Base-by-base conservation (phyloP, 2,113 vertebrate genomes). In the Clarias macrocephalus region DNA sequence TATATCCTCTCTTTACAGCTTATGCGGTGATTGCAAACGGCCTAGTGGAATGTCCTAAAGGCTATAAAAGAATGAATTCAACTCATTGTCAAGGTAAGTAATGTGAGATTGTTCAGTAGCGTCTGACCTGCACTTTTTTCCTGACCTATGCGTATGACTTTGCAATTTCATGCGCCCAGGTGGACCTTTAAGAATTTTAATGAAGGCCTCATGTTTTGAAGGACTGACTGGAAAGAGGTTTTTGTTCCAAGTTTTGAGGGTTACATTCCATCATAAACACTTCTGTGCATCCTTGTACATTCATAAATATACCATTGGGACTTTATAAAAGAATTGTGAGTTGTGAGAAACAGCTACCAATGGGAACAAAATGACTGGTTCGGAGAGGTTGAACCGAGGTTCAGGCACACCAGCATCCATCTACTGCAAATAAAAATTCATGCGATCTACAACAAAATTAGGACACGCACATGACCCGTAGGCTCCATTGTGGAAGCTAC, bases 51-150 rank as follows among this genome's bases (percentile, higher is more conserved):
- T 99, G 98, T 94, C 95, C 97, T 80, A 96, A 95, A 86, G 98
- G 98, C 13, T 99, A 97, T 90, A 99, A 97, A 92, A 96, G 94
- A 68, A 90, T 97, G 93, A 99, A 99, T 89, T 82, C 90, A 73
- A 97, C 96, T 89, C 97, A 98, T 88, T 99, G 98, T 93, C 97
- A 98, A 97, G 98, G 98, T 99, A 96, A 95, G 95, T 79, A 88
- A 85, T 33, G 5, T 33, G n/a, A 83, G 60, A 82, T 82, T 57
- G 4, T 63, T 48, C 87, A 76, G 84, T 88, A 59, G 62, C 59
- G 25, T 15, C 66, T 77, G 37, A 80, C 56, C 83, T 52, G 21
- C 30, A 52, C 30, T 18, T 65, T 80, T 79, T 57, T 33, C 73
- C 70, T 83, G 52, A 77, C 73, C 11, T 83, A 18, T 23, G 81